Percentiles rank a stretch among this genome's conserved stretches.
Conservation (phyloP, 2,797 vertebrate genomes). For the Sebastolobus alascanus region DNA sequence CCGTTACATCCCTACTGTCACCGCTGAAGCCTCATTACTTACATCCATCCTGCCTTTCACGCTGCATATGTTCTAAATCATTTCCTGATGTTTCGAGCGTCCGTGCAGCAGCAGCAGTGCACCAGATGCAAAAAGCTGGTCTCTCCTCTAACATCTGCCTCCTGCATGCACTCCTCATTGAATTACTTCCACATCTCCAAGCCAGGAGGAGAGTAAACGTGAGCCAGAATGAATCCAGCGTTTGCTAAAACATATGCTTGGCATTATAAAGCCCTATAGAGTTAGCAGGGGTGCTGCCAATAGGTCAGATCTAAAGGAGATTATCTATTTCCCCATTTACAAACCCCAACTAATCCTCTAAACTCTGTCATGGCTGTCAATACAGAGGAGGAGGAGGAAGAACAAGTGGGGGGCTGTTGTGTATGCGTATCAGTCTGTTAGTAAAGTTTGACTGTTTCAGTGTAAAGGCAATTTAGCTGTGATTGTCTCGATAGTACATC, state of each 20-base stretch:
- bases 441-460: slow-evolving; percentile 19
- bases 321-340: slow-evolving; percentile 70
- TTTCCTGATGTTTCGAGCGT: slow-evolving; percentile 5
- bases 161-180: slow-evolving; percentile 40
- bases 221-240: slow-evolving; percentile 40
- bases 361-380: slow-evolving; percentile 64
- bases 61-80: not conserved
- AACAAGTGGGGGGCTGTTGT: not conserved
- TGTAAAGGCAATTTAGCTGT: not conserved
- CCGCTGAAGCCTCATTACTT: not conserved
- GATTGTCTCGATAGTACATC: slow-evolving; percentile 11
- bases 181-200: slow-evolving; percentile 53
- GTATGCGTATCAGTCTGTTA: not conserved
- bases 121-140: slow-evolving; percentile 31
- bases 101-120: slow-evolving; percentile 8
- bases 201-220: slow-evolving; percentile 37
- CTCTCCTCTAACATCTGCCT: slow-evolving; percentile 34
- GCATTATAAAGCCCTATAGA: slow-evolving; percentile 63
- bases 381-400: slow-evolving; percentile 33
- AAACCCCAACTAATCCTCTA: slow-evolving; percentile 71
- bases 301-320: slow-evolving; percentile 75
- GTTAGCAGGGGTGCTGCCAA: slow-evolving; percentile 58
- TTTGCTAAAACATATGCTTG: slow-evolving; percentile 69
- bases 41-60: not conserved
- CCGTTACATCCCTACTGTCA: not conserved